Evolutionary conservation across 2,797 vertebrate genomes (phyloP).

Genomic region (Characodon lateralis): DNA sequence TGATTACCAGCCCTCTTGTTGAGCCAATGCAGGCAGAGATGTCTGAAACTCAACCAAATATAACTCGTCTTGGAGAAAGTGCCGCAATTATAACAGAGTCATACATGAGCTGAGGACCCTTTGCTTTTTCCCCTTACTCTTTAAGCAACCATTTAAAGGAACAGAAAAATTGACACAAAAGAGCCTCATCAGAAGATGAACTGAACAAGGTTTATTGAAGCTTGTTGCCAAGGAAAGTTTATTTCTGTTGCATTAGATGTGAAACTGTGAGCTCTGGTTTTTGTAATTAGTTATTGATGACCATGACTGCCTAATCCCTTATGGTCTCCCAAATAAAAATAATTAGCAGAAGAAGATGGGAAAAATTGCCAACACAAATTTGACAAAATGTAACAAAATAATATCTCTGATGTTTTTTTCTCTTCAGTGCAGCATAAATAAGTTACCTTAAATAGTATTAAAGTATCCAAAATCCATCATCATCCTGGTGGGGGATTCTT

Average conservation of each 20-base stretch:
- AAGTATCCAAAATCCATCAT: background rate
- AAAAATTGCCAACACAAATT: too few relatives aligned
- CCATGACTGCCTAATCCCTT: background rate
- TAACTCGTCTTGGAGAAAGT: background rate
- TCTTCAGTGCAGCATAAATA: background rate
- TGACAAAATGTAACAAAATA: too few relatives aligned
- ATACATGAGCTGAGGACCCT: slow-evolving; percentile 3
- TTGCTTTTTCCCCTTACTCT: background rate
- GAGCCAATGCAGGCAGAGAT: slow-evolving; percentile 13
- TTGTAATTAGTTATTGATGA: background rate
- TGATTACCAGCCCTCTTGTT: slow-evolving; percentile 20
- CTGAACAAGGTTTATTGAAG: background rate
- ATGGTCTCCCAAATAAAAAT: too few relatives aligned
- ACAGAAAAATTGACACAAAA: background rate
- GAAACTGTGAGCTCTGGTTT: background rate
- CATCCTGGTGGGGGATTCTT: background rate
- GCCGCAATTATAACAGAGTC: slow-evolving; percentile 10
- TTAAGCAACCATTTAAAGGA: background rate
- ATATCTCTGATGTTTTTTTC: too few relatives aligned
- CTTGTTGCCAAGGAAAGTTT: background rate
- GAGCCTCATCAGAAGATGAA: background rate
- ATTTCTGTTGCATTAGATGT: background rate
- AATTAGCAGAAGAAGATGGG: too few relatives aligned
- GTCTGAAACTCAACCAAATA: slow-evolving; percentile 20
- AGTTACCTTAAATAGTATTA: background rate